Evolutionary conservation across 1,140 invertebrate species (phyloP), one percentile per base, ranked within the genome.

Genomic region (Coelopa frigida): DNA sequence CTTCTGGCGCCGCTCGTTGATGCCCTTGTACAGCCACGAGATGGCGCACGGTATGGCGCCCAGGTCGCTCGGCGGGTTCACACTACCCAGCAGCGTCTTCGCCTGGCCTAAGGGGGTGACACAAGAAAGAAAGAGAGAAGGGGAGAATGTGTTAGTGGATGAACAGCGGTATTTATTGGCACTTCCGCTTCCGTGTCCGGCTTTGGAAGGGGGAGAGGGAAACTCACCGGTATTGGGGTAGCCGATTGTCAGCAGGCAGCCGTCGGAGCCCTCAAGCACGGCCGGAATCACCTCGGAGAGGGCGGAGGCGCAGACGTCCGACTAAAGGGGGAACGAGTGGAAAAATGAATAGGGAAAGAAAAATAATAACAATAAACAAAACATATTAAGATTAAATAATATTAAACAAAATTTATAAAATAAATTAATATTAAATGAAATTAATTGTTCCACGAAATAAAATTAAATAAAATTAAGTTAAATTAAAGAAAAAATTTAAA

Each of bases 41-140:
- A 97, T 94, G 43, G 92, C 90, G 61, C 87, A 89, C 0, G 93
- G 92, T 35, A 94, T 88, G 6, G 91, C 81, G 6, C 92, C 92
- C 22, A 94, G 68, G 4, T 81, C 82, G 50, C 82, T 79, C 2
- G 81, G 70, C 6, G 81, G 80, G 22, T 85, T 81, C 40, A 87
- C 79, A 39, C 79, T 81, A 39, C 93, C 93, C 58, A 96, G 72
- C 88, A 96, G 94, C 31, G 91, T 95, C 59, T 89, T 85, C 20
- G 85, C 85, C 75, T 94, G 93, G 57, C 89, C 91, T 94, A 73
- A 21, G 33, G 18, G 31, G 14, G 46, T 5, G 17, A 18, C 14
- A 45, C 41, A 26, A 46, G 21, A 51, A 38, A 21, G 24, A 23
- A 29, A 33, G 27, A 45, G 33, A 24, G 35, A 39, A 22, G 21